A percentile compares a stretch with the other conserved stretches of the same genome.
Conservation (phyloP, 2,797 vertebrate species). For the Melanotaenia parkinsoni region DNA sequence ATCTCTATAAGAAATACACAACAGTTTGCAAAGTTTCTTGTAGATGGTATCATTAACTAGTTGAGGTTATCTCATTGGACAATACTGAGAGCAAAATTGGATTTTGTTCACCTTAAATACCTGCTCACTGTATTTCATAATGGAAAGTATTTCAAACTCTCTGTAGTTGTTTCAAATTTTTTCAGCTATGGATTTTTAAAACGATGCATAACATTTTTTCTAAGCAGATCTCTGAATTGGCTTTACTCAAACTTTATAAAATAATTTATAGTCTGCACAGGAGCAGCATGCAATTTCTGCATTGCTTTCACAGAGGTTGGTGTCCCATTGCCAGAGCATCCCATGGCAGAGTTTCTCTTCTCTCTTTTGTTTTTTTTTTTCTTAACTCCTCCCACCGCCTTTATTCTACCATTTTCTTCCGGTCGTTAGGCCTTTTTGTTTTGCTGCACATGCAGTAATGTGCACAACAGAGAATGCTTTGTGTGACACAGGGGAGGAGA, state of each 20-base stretch:
- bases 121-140: no score
- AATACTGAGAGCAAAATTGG: no score
- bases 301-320: conserved; percentile 17
- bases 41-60: not conserved
- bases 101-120: no score
- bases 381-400: conserved; percentile 19
- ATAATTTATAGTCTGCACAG: not conserved
- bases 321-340: conserved; percentile 21
- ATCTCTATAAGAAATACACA: not conserved
- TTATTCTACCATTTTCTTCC: conserved; percentile 72
- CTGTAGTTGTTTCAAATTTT: no score
- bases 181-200: no score
- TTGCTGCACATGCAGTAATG: conserved; percentile 66
- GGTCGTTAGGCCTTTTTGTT: conserved; percentile 71
- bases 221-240: not conserved
- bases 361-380: conserved; percentile 31
- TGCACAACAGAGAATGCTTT: conserved; percentile 78
- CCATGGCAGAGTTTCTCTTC: conserved; percentile 30
- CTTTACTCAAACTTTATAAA: not conserved
- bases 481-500: conserved; percentile 47
- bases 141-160: no score
- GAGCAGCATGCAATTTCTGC: conserved; percentile 2
- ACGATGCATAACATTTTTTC: not conserved
- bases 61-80: no score
- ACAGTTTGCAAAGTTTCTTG: no score